Percentiles rank a stretch among this genome's conserved stretches.
Conservation (phyloP, 2,113 vertebrate genomes). For the Mionectes macconnelli region DNA sequence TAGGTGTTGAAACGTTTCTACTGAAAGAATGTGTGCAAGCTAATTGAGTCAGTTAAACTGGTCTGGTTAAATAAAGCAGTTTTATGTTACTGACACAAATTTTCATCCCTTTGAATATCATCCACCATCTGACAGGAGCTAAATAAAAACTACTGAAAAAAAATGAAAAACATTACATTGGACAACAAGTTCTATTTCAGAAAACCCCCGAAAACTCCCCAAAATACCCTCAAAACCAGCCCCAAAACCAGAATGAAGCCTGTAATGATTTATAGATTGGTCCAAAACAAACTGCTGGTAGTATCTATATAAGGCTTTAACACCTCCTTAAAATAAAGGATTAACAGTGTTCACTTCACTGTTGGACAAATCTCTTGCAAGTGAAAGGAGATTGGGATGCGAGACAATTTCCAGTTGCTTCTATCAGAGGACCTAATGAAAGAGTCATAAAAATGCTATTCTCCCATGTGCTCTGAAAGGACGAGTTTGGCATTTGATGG, state of each 20-base stretch:
- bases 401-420: slow-evolving; percentile 36
- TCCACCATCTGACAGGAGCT: slow-evolving; percentile 2
- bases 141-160: slow-evolving; percentile 30
- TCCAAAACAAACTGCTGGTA: neutral
- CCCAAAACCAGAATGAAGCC: neutral
- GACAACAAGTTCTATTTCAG: neutral
- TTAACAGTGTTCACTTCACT: neutral
- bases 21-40: neutral
- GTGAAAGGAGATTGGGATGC: neutral
- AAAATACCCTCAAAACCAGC: neutral
- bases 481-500: neutral
- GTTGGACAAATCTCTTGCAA: neutral
- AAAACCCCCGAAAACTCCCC: neutral
- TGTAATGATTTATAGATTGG: neutral
- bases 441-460: slow-evolving; percentile 1
- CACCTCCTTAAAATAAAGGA: neutral
- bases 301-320: slow-evolving; percentile 38
- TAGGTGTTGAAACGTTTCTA: neutral
- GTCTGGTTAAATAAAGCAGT: slow-evolving; percentile 17
- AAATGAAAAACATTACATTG: neutral
- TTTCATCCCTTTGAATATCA: neutral
- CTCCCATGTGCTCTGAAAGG: neutral
- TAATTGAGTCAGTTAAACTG: neutral
- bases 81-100: neutral
- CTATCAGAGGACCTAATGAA: neutral